Evolutionary conservation across 1,140 invertebrate species (phyloP).

Genomic region (Watersipora subatra): DNA sequence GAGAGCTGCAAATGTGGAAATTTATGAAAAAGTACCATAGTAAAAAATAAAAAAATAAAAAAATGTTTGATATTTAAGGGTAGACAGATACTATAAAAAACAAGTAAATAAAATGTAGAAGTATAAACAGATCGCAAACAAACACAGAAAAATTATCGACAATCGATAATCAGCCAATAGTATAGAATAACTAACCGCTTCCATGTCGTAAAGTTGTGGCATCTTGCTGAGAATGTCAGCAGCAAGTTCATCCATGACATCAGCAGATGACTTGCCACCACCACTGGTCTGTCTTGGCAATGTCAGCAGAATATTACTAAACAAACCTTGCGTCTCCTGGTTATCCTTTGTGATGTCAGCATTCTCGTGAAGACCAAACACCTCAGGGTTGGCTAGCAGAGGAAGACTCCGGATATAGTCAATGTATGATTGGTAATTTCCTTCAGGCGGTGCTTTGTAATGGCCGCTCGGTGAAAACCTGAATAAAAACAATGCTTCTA

Average conservation of each 20-base stretch:
- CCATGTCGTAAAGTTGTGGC: constrained; percentile 34
- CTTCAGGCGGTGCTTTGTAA: constrained; percentile 65
- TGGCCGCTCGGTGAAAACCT: constrained; percentile 46
- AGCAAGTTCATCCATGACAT: constrained; percentile 34
- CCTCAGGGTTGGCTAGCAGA: constrained; percentile 34
- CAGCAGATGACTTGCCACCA: constrained; percentile 30
- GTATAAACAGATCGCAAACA: too few relatives aligned
- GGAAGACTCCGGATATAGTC: constrained; percentile 35
- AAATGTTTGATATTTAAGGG: too few relatives aligned
- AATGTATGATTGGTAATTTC: constrained; percentile 30
- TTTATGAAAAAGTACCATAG: too few relatives aligned
- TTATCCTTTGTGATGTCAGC: constrained; percentile 42
- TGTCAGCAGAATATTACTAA: constrained; percentile 59
- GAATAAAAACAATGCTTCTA: neutral
- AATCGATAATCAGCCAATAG: too few relatives aligned
- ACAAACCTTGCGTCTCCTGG: constrained; percentile 46
- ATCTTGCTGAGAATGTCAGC: constrained; percentile 36
- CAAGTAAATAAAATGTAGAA: too few relatives aligned
- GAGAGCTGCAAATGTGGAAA: too few relatives aligned
- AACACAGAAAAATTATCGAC: too few relatives aligned
- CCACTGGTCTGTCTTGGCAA: constrained; percentile 52
- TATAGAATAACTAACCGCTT: constrained; percentile 25
- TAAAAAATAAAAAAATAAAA: too few relatives aligned
- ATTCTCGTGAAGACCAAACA: constrained; percentile 41
- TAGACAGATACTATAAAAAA: too few relatives aligned